Evolutionary conservation across 2,888 invertebrate species (phyloP), one percentile per base, ranked within the genome.

Genomic region (Plebejus anna): DNA sequence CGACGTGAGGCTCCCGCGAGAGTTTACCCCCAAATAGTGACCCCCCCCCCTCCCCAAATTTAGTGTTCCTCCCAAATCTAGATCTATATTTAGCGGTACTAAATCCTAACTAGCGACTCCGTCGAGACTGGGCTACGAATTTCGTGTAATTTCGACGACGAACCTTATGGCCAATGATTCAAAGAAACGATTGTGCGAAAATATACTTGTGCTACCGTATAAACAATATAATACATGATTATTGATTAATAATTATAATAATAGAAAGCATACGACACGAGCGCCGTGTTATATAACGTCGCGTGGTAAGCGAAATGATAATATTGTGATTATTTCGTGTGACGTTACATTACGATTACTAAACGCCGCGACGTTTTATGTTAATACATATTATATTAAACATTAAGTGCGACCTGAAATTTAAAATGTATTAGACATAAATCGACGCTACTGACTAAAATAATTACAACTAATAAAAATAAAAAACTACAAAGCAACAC

Each of bases 171-270:
- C 66, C 32, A 32, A 28, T 73, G 22, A 72, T n/a, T 28, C 28
- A 72, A 6, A 11, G 51, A 42, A 73, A 73, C 32, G 32, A 55
- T 73, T 73, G 73, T 73, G 73, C 73, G 73, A 73, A 73, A 73
- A 55, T 28, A 73, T 32, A 73, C 28, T 73, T 73, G 73, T 73
- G 73, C 73, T 55, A 55, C 51, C 51, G 22, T 51, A 73, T 73
- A 32, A 42, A 38, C n/a, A 42, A 71, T 28, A 71, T 73, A 73
- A 55, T 73, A 55, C 51, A 71, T n/a, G n/a, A 32, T 32, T 36
- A 38, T 11, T 71, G n/a, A 32, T 32, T 36, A 38, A 22, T 71
- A 28, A 16, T 70, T 13, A 47, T 32, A 73, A 32, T 73, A 73
- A 51, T 28, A 55, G 47, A 13, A 73, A 51, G 42, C 71, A 22